Conservation (phyloP, 2,888 invertebrate genomes). For the Bembecia ichneumoniformis region DNA sequence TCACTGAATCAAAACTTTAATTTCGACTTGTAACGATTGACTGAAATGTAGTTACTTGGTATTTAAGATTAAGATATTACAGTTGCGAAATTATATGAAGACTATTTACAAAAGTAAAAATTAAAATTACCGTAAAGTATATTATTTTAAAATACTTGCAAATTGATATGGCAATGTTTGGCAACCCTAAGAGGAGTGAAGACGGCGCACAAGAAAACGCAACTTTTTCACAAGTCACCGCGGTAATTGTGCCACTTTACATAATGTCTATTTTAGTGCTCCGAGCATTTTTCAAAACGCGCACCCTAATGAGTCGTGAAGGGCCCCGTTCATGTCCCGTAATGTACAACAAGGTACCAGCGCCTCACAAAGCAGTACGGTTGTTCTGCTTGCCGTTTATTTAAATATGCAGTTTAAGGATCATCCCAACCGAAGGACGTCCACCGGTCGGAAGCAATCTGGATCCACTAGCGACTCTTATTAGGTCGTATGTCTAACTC, state of each 20-base stretch:
- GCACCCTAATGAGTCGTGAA: constrained; percentile 64
- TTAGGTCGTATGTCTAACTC: background rate
- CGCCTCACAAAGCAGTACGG: background rate
- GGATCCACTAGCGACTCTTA: too few relatives aligned
- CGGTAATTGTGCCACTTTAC: constrained; percentile 66
- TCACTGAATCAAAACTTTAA: too few relatives aligned
- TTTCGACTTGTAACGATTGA: too few relatives aligned
- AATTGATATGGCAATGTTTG: background rate
- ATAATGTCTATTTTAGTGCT: constrained; percentile 69
- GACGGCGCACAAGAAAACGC: constrained; percentile 16
- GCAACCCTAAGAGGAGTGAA: constrained; percentile 9
- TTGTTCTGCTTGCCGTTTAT: background rate
- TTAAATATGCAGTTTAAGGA: background rate
- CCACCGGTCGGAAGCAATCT: too few relatives aligned
- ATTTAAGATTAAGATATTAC: too few relatives aligned
- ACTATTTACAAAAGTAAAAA: too few relatives aligned
- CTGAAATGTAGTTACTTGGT: too few relatives aligned
- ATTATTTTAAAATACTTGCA: too few relatives aligned
- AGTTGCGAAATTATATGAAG: too few relatives aligned
- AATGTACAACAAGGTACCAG: constrained; percentile 29
- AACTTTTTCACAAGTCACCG: constrained; percentile 50
- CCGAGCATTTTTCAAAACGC: constrained; percentile 51
- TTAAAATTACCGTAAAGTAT: too few relatives aligned
- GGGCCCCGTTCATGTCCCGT: constrained; percentile 39
- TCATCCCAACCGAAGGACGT: too few relatives aligned